Conservation (phyloP, 2,113 vertebrate species). For the Ochotona curzoniae region DNA sequence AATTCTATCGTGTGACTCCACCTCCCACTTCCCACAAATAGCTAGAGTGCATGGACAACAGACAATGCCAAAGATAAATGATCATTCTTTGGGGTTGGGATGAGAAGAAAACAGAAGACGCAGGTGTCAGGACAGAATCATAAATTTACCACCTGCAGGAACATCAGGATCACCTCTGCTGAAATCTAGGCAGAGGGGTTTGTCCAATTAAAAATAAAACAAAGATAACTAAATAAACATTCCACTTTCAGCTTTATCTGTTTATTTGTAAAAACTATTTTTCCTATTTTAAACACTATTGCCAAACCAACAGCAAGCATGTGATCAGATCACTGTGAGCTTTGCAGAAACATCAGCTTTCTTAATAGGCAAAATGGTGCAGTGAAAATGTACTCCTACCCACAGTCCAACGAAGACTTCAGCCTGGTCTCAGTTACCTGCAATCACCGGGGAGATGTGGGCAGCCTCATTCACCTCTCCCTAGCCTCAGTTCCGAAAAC, state of each 20-base stretch:
- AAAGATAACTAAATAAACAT: slow-evolving; percentile 12
- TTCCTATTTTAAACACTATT: neutral
- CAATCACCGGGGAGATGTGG: neutral
- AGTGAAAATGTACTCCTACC: neutral
- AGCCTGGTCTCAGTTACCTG: neutral
- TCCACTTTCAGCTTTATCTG: neutral
- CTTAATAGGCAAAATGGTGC: neutral
- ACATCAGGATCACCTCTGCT: neutral
- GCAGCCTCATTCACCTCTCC: neutral
- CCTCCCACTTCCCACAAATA: neutral
- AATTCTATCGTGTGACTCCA: neutral
- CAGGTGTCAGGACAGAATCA: neutral
- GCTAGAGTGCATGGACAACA: neutral
- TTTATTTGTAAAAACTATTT: neutral
- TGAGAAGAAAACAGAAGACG: rapidly evolving
- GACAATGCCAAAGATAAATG: neutral
- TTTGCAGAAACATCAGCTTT: neutral
- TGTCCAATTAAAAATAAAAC: slow-evolving; percentile 50
- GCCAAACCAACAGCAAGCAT: neutral
- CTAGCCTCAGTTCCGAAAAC: neutral
- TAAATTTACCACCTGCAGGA: neutral
- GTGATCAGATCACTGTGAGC: neutral
- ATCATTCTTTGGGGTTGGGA: neutral
- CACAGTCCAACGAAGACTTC: neutral
- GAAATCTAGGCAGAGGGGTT: neutral